Evolutionary conservation across 2,113 vertebrate genomes (phyloP).

Genomic region (Esox niger): DNA sequence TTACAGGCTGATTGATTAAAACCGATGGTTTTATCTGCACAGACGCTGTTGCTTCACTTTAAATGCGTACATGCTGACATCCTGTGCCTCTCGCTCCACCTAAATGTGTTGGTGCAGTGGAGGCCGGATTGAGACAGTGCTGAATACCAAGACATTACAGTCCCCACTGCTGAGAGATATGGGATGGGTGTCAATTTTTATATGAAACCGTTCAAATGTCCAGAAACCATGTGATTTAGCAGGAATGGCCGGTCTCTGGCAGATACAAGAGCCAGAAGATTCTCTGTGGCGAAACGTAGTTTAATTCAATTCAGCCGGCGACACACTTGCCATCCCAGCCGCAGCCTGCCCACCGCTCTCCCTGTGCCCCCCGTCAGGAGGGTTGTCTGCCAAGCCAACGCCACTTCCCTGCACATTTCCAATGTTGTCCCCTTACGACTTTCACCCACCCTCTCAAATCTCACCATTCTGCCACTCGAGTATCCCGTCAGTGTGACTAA

Average conservation of each 20-base stretch:
- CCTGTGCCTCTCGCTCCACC: too few species aligned
- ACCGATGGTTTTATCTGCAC: not conserved
- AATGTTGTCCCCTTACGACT: constrained; percentile 50
- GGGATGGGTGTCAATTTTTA: not conserved
- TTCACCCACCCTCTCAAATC: constrained; percentile 46
- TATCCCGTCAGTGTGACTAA: constrained; percentile 48
- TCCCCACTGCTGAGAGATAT: not conserved
- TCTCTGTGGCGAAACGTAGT: constrained; percentile 27
- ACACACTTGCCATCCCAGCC: constrained; percentile 22
- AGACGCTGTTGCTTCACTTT: too few species aligned
- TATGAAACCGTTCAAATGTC: not conserved
- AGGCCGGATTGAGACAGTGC: not conserved
- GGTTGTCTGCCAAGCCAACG: too few species aligned
- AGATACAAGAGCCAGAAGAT: constrained; percentile 17
- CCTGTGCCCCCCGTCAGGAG: too few species aligned
- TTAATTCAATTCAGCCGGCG: constrained; percentile 50
- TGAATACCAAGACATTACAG: not conserved
- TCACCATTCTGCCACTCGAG: constrained; percentile 42
- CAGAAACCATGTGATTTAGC: not conserved
- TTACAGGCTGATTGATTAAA: not conserved
- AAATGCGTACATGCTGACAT: too few species aligned
- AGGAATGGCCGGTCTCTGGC: not conserved
- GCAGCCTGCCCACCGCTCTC: too few species aligned
- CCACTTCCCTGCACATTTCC: constrained; percentile 18
- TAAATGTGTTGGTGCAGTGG: too few species aligned